Conservation (phyloP, 2,113 vertebrate genomes). For the Corythornis vintsioides region DNA sequence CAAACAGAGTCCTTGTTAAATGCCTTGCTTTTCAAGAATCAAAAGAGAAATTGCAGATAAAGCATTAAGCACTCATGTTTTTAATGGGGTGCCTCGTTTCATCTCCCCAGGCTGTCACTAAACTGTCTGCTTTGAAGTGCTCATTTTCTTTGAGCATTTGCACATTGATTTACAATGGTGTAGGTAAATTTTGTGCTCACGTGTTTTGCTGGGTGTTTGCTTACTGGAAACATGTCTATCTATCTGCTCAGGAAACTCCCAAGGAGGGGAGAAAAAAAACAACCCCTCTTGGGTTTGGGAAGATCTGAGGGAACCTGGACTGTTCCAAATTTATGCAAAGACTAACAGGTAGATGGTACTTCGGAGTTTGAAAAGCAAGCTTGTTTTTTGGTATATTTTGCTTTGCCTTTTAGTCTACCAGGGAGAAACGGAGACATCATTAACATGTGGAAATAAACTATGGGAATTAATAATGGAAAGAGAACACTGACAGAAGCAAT, state of each 20-base stretch:
- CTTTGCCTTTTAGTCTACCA: not conserved
- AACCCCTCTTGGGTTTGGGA: not conserved
- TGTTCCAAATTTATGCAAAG: not conserved
- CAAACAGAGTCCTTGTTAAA: not conserved
- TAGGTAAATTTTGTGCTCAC: not conserved
- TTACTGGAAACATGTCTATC: not conserved
- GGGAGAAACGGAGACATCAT: not conserved
- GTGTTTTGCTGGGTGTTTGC: not conserved
- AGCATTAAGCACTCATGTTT: not conserved
- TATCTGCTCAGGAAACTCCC: not conserved
- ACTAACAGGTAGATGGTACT: not conserved
- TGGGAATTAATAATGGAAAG: not conserved
- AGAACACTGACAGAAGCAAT: not conserved
- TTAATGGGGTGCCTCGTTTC: not conserved
- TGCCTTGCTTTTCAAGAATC: not conserved
- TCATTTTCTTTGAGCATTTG: not conserved
- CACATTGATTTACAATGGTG: not conserved
- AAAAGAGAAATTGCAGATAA: not conserved
- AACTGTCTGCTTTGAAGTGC: slow-evolving; percentile 28
- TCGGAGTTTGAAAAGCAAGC: not conserved
- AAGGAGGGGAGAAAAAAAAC: not conserved
- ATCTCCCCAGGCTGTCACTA: not conserved
- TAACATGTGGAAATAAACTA: not conserved
- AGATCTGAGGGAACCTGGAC: not conserved
- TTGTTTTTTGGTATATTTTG: not conserved